phyloP scores from a whole-genome alignment of 2,888 invertebrate species.

The Crematogaster levior region DNA sequence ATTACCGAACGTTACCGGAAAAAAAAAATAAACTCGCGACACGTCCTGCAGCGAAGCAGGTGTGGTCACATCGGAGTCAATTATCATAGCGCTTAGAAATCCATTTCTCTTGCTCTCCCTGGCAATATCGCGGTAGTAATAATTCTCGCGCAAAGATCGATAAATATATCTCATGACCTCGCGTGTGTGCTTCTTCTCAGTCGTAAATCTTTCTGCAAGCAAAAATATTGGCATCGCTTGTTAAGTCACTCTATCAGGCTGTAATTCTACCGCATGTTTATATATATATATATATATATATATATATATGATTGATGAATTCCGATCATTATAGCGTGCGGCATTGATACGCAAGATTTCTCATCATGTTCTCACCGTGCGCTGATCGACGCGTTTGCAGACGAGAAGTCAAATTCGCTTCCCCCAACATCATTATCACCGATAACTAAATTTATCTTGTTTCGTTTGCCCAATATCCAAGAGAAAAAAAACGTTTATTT shows the following conservation, averaged over 20 bases:
- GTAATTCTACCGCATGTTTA: neutral
- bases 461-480: neutral
- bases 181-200: neutral
- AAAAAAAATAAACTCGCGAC: neutral
- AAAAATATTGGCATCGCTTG: constrained; percentile 38
- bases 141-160: constrained; percentile 59
- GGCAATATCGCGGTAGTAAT: constrained; percentile 37
- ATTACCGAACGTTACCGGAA: neutral
- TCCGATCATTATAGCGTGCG: constrained; percentile 11
- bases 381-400: neutral
- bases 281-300: too few species aligned
- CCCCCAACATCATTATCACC: neutral
- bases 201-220: constrained; percentile 39
- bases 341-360: neutral
- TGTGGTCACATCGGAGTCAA: constrained; percentile 35
- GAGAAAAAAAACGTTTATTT: neutral
- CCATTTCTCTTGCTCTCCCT: constrained; percentile 49
- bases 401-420: neutral
- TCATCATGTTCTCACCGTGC: neutral
- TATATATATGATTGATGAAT: constrained; percentile 34
- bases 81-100: constrained; percentile 45
- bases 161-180: constrained; percentile 44
- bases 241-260: constrained; percentile 18
- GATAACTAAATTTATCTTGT: neutral
- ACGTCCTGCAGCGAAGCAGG: neutral